A percentile compares a stretch with the other conserved stretches of the same genome.
Evolutionary conservation across 2,888 invertebrate species (phyloP).

Genomic region (Disparrhopalites patrizii): DNA sequence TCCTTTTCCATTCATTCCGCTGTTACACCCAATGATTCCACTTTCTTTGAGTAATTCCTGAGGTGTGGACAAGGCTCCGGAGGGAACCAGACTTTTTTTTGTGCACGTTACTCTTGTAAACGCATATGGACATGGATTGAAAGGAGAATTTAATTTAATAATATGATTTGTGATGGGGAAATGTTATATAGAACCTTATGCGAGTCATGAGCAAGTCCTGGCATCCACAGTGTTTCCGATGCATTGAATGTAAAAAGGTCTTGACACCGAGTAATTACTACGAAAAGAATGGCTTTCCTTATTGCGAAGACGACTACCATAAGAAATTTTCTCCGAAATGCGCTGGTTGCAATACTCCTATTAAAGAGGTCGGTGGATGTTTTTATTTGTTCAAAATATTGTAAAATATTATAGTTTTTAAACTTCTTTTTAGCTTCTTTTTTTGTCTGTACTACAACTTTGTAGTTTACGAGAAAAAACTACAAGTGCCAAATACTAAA

Average conservation of each 20-base stretch:
- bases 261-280: slow-evolving; percentile 40
- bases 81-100: too few relatives aligned
- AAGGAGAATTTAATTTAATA: too few relatives aligned
- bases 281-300: slow-evolving; percentile 44
- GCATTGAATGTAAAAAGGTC: slow-evolving; percentile 42
- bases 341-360: slow-evolving; percentile 40
- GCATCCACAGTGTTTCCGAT: slow-evolving; percentile 45
- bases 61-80: too few relatives aligned
- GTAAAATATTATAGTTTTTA: neutral
- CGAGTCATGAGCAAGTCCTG: slow-evolving; percentile 30
- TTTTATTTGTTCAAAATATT: neutral
- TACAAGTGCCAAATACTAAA: too few relatives aligned
- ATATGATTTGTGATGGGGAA: too few relatives aligned
- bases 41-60: too few relatives aligned
- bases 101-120: too few relatives aligned
- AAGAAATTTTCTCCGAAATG: slow-evolving; percentile 42
- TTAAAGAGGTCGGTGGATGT: slow-evolving; percentile 31
- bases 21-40: too few relatives aligned
- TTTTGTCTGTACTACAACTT: too few relatives aligned
- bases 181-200: slow-evolving; percentile 17
- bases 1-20: too few relatives aligned
- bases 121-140: too few relatives aligned
- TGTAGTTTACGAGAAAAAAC: too few relatives aligned
- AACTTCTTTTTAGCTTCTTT: neutral
- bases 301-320: slow-evolving; percentile 45